phyloP scores from a whole-genome alignment of 2,888 invertebrate genomes.

The Augiades crinisus region DNA sequence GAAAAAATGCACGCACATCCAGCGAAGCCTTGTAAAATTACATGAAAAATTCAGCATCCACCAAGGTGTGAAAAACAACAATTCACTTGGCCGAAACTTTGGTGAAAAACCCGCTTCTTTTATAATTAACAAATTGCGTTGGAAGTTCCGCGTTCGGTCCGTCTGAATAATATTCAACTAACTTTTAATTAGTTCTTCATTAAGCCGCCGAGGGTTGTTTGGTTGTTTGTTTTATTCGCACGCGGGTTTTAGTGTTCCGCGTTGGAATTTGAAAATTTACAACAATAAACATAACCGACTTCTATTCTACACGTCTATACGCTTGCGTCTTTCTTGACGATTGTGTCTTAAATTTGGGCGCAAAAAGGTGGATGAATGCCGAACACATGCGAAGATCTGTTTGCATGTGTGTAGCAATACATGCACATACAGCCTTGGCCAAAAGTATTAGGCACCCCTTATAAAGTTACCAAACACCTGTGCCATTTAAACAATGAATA shows the following conservation, averaged over 20 bases:
- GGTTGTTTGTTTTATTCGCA: slow-evolving; percentile 47
- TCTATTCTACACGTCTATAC: no score
- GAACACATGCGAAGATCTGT: no score
- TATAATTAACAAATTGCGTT: slow-evolving; percentile 22
- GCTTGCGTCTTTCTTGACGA: no score
- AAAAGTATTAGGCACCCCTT: no score
- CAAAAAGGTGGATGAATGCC: no score
- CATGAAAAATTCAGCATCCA: neutral
- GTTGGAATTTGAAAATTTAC: neutral
- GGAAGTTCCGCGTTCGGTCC: slow-evolving; percentile 16
- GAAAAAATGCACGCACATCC: no score
- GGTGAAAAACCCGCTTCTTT: slow-evolving; percentile 18
- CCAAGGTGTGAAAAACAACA: slow-evolving; percentile 11
- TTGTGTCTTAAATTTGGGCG: no score
- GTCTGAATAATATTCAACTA: slow-evolving; percentile 36
- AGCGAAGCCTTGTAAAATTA: neutral
- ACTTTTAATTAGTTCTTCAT: slow-evolving; percentile 61
- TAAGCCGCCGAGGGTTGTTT: slow-evolving; percentile 43
- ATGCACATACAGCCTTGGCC: no score
- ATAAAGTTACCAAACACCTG: no score
- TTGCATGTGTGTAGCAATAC: no score
- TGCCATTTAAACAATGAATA: no score
- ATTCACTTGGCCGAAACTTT: slow-evolving; percentile 16
- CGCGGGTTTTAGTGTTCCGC: slow-evolving; percentile 39
- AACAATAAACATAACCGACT: no score